These are phyloP conservation scores for Semnornis frantzii DNA, from an alignment of 2,113 vertebrate species.

Conservation along the genomic window DNA sequence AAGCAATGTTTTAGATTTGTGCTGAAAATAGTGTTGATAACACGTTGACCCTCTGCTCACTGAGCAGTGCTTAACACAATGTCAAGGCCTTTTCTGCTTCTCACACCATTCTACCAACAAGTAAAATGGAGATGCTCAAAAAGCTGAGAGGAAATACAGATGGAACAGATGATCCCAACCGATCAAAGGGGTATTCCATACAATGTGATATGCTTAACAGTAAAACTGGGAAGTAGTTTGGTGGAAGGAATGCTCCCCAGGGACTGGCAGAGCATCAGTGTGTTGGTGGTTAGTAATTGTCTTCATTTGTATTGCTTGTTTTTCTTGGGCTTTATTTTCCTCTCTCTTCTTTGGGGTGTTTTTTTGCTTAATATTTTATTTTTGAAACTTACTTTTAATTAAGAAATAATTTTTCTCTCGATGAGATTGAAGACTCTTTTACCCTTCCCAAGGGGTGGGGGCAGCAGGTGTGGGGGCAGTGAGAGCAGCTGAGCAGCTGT, in stretches of 20 bases:
- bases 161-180: too few species aligned
- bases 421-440: background rate
- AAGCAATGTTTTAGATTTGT: background rate
- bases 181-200: too few species aligned
- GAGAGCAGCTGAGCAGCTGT: background rate
- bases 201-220: too few species aligned
- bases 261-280: too few species aligned
- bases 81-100: too few species aligned
- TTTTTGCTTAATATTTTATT: too few species aligned
- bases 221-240: too few species aligned
- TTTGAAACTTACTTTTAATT: background rate
- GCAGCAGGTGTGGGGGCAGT: too few species aligned
- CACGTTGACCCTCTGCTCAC: background rate
- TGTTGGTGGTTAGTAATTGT: background rate
- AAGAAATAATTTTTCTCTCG: background rate
- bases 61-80: background rate
- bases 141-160: too few species aligned
- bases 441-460: background rate
- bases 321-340: background rate
- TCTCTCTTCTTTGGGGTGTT: background rate
- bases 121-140: too few species aligned
- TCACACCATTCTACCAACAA: too few species aligned
- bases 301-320: background rate
- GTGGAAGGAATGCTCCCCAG: too few species aligned
- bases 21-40: background rate